These are phyloP conservation scores for Agrotis ipsilon DNA, from an alignment of 2,888 invertebrate genomes.

Conservation along the genomic window DNA sequence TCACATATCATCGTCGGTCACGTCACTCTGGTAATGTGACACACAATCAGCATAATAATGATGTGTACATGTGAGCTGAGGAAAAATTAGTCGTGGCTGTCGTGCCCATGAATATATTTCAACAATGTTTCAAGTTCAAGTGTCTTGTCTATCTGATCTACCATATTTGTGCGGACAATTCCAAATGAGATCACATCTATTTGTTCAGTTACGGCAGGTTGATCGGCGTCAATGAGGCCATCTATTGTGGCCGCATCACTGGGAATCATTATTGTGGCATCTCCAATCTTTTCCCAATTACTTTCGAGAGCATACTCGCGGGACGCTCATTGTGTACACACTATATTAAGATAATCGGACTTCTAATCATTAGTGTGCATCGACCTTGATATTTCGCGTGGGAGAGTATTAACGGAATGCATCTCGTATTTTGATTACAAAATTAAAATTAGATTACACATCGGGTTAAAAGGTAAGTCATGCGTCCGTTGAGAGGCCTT, in stretches of 20 bases:
- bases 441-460: constrained; percentile 65
- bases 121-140: constrained; percentile 60
- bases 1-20: constrained; percentile 55
- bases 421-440: constrained; percentile 62
- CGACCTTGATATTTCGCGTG: constrained; percentile 73
- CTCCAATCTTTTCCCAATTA: constrained; percentile 73
- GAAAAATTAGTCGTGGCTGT: constrained; percentile 59
- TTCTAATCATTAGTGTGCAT: constrained; percentile 68
- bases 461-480: constrained; percentile 61
- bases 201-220: constrained; percentile 66
- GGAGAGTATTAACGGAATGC: constrained; percentile 63
- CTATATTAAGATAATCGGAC: constrained; percentile 66
- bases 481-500: constrained; percentile 59
- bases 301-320: constrained; percentile 61
- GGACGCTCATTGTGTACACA: constrained; percentile 57
- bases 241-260: constrained; percentile 69
- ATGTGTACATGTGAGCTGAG: constrained; percentile 53
- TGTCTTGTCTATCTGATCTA: constrained; percentile 44
- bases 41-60: constrained; percentile 66
- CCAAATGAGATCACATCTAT: constrained; percentile 67
- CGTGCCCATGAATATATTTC: constrained; percentile 62
- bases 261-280: constrained; percentile 67
- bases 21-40: constrained; percentile 61
- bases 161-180: constrained; percentile 60
- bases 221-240: constrained; percentile 64